A percentile compares a stretch with the other conserved stretches of the same genome.
These are phyloP conservation scores for Drosophila willistoni DNA, from an alignment of 1,140 invertebrate genomes.

Conservation along the genomic window DNA sequence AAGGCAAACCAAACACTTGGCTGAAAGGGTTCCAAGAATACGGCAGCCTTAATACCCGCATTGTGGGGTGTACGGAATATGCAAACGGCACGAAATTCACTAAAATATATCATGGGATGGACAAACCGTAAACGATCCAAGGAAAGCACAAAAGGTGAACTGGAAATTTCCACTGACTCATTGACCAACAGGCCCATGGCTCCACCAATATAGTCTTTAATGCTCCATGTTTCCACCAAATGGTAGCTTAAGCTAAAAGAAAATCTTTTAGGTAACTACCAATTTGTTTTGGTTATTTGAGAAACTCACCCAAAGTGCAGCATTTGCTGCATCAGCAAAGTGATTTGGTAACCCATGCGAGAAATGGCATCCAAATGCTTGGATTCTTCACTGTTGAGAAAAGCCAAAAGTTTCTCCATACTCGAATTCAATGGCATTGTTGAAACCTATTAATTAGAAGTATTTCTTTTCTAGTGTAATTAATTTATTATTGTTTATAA, in stretches of 20 bases:
- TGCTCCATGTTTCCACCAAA: slow-evolving; percentile 61
- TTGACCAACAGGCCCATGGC: slow-evolving; percentile 57
- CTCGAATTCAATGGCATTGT: slow-evolving; percentile 39
- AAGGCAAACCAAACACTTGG: slow-evolving; percentile 69
- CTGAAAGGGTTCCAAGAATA: slow-evolving; percentile 73
- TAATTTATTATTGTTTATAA: neutral
- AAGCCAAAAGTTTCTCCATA: slow-evolving; percentile 32
- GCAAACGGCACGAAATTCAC: slow-evolving; percentile 70
- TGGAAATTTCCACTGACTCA: slow-evolving; percentile 56
- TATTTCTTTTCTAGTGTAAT: neutral
- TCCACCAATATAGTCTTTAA: slow-evolving; percentile 62
- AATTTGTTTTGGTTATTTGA: neutral
- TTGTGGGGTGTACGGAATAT: slow-evolving; percentile 78
- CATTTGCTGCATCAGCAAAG: slow-evolving; percentile 53
- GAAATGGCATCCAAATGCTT: slow-evolving; percentile 59
- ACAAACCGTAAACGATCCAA: slow-evolving; percentile 53
- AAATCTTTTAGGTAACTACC: too few species aligned
- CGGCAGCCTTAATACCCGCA: slow-evolving; percentile 57
- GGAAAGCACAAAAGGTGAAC: slow-evolving; percentile 52
- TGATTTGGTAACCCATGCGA: slow-evolving; percentile 53
- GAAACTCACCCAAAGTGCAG: slow-evolving; percentile 59
- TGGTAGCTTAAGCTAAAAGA: slow-evolving; percentile 44
- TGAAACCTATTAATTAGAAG: slow-evolving; percentile 39
- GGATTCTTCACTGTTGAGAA: slow-evolving; percentile 46
- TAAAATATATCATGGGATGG: slow-evolving; percentile 45